A percentile compares a stretch with the other conserved stretches of the same genome.
Conservation (phyloP, 2,888 invertebrate species). For the Folsomia candida region DNA sequence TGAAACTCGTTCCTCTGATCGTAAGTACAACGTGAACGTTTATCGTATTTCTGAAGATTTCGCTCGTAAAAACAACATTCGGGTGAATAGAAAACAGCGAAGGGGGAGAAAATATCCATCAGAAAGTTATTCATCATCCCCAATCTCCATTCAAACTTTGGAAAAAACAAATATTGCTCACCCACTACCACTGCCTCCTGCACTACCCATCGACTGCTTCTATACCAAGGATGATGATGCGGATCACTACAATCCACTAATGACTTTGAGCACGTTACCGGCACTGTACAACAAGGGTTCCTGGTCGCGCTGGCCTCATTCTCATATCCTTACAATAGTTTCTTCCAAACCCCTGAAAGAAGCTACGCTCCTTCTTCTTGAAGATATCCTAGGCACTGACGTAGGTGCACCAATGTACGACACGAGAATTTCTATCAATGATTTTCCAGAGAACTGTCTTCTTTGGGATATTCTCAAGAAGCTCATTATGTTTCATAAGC, state of each 20-base stretch:
- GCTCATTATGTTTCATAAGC: slow-evolving; percentile 25
- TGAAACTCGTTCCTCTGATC: neutral
- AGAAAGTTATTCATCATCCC: too few species aligned
- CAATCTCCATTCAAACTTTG: too few species aligned
- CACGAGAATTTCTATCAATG: neutral
- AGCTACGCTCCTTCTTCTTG: neutral
- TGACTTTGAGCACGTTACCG: neutral
- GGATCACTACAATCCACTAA: neutral
- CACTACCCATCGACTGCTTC: neutral
- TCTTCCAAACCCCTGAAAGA: neutral
- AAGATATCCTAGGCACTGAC: neutral
- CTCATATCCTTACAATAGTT: slow-evolving; percentile 17
- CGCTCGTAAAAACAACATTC: slow-evolving; percentile 24
- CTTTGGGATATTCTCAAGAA: neutral
- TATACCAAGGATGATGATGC: neutral
- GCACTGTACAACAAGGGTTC: slow-evolving; percentile 17
- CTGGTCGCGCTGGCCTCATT: slow-evolving; percentile 17
- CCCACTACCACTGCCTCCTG: neutral
- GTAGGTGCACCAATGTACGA: neutral
- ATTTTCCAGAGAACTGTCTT: neutral
- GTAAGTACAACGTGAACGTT: neutral
- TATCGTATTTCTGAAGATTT: slow-evolving; percentile 30
- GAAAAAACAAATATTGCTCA: neutral
- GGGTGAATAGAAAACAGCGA: slow-evolving; percentile 26
- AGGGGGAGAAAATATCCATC: slow-evolving; percentile 10